Evolutionary conservation across 2,888 invertebrate genomes (phyloP).

Genomic region (Hirtodrosophila confusa): DNA sequence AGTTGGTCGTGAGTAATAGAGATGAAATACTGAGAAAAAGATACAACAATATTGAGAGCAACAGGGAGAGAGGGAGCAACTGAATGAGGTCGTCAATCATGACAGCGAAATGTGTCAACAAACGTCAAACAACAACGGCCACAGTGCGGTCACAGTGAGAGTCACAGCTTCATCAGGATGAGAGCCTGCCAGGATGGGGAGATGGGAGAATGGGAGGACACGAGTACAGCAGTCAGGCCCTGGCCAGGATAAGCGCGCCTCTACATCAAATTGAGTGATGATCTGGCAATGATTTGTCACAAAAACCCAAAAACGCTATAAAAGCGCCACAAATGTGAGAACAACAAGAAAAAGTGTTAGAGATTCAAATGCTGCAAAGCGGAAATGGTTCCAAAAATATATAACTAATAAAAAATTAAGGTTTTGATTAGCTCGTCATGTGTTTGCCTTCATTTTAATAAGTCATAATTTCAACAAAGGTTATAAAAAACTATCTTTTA

Average conservation of each 20-base stretch:
- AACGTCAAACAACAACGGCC: conserved; percentile 63
- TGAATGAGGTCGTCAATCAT: conserved; percentile 70
- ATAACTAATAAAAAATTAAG: too few relatives aligned
- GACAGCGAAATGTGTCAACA: conserved; percentile 75
- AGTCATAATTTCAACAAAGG: too few relatives aligned
- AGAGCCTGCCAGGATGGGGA: neutral
- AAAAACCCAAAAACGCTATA: conserved; percentile 37
- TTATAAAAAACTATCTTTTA: too few relatives aligned
- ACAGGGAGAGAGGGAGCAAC: conserved; percentile 1
- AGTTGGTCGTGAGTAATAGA: conserved; percentile 58
- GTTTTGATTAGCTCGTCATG: neutral
- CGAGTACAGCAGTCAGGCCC: conserved; percentile 7
- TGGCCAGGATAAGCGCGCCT: conserved; percentile 54
- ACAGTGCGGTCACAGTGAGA: conserved; percentile 45
- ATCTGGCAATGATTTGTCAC: conserved; percentile 72
- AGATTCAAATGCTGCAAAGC: too few relatives aligned
- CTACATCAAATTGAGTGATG: conserved; percentile 76
- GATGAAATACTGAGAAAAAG: conserved; percentile 20
- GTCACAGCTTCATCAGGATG: conserved; percentile 61
- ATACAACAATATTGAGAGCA: conserved; percentile 11
- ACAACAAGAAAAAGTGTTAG: too few relatives aligned
- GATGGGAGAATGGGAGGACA: conserved; percentile 1
- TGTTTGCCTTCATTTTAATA: too few relatives aligned
- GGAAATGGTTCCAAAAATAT: too few relatives aligned
- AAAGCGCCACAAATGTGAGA: conserved; percentile 8